Percentiles rank a stretch among this genome's conserved stretches.
Conservation (phyloP, 2,888 invertebrate genomes). For the Kryphioiulus occultus region DNA sequence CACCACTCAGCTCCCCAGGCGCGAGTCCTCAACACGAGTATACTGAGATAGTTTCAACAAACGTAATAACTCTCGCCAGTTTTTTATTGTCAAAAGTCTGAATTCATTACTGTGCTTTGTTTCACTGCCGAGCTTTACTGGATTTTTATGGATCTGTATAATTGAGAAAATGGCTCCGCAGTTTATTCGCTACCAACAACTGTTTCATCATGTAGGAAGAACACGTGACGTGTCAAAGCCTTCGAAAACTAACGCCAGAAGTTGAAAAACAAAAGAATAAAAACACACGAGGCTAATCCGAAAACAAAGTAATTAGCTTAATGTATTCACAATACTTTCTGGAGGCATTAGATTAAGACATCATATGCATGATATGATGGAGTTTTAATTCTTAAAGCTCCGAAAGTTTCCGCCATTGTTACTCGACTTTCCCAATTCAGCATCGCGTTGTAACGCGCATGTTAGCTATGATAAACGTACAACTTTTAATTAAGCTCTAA, state of each 20-base stretch:
- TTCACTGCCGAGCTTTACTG: constrained; percentile 41
- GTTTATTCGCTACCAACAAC: constrained; percentile 28
- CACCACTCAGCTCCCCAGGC: constrained; percentile 2
- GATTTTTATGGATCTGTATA: constrained; percentile 45
- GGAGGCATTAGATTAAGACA: neutral
- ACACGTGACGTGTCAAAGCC: neutral
- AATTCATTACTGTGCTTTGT: constrained; percentile 45
- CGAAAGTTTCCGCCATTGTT: too few species aligned
- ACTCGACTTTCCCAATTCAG: too few species aligned
- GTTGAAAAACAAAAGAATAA: neutral
- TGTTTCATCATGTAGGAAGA: neutral
- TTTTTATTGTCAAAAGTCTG: constrained; percentile 41
- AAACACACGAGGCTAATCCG: neutral
- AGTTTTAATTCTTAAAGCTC: too few species aligned
- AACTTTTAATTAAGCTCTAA: neutral
- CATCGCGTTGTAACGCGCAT: too few species aligned
- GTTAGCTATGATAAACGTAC: neutral
- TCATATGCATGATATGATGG: too few species aligned
- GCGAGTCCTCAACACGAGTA: neutral
- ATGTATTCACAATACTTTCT: neutral
- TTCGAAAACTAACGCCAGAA: neutral
- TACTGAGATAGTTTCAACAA: constrained; percentile 9
- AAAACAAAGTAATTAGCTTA: neutral
- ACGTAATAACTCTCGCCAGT: constrained; percentile 8
- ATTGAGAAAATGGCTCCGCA: constrained; percentile 41